Conservation (phyloP, 2,888 invertebrate species). For the Nysson spinosus region DNA sequence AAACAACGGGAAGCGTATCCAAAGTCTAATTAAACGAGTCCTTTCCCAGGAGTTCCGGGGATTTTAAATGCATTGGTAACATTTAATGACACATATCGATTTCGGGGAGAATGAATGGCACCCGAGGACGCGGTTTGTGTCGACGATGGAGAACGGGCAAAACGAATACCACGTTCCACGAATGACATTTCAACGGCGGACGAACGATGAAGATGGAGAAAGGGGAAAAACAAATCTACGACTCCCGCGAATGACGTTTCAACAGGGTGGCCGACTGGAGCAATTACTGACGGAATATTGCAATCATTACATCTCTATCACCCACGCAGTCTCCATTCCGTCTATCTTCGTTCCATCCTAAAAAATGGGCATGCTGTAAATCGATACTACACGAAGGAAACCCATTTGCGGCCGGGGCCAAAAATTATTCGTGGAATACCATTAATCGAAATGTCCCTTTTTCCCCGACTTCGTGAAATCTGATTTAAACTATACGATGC, state of each 20-base stretch:
- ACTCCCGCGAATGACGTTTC: constrained; percentile 59
- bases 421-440: constrained; percentile 59
- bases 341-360: constrained; percentile 34
- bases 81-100: constrained; percentile 63
- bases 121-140: constrained; percentile 34
- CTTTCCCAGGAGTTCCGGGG: constrained; percentile 29
- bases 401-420: constrained; percentile 50
- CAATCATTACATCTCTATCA: constrained; percentile 72
- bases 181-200: constrained; percentile 77
- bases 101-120: constrained; percentile 62
- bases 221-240: constrained; percentile 58
- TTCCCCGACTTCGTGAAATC: constrained; percentile 54
- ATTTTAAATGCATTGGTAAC: constrained; percentile 52
- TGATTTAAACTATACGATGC: constrained; percentile 40
- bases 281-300: constrained; percentile 81
- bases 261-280: constrained; percentile 79
- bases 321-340: constrained; percentile 20
- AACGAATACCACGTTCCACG: constrained; percentile 78
- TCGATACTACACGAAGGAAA: constrained; percentile 43
- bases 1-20: constrained; percentile 37
- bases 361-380: constrained; percentile 38
- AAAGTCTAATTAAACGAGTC: constrained; percentile 45
- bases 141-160: constrained; percentile 8
- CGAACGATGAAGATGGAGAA: constrained; percentile 23
- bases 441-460: constrained; percentile 62